Evolutionary conservation across 2,113 vertebrate genomes (phyloP).

Genomic region (Nibea coibor): DNA sequence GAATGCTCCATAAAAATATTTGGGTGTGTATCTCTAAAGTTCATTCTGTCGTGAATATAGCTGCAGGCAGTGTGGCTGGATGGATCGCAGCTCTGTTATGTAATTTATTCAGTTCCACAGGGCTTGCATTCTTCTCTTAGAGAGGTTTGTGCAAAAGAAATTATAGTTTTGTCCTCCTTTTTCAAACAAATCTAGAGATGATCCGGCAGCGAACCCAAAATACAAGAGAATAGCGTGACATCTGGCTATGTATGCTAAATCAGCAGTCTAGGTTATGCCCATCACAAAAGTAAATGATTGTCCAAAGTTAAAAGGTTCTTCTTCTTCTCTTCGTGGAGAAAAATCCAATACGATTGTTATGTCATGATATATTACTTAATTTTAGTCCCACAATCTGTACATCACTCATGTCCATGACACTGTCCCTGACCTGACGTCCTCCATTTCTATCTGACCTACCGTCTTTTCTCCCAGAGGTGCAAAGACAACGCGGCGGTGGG

Average conservation of each 20-base stretch:
- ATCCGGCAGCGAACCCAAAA: neutral
- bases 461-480: slow-evolving; percentile 1
- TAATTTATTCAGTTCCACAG: slow-evolving; percentile 2
- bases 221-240: neutral
- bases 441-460: slow-evolving; percentile 11
- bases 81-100: neutral
- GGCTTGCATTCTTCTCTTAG: neutral
- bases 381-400: neutral
- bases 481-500: neutral
- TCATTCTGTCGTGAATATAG: neutral
- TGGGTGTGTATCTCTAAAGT: neutral
- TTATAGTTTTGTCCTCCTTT: neutral
- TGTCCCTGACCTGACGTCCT: slow-evolving; percentile 2
- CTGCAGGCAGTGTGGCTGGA: neutral
- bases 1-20: neutral
- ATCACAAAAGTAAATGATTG: neutral
- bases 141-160: slow-evolving; percentile 2
- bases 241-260: neutral
- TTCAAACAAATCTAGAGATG: neutral
- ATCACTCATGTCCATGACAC: neutral
- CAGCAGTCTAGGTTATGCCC: neutral
- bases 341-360: too few species aligned
- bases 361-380: too few species aligned
- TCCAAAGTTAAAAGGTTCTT: neutral
- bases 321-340: neutral